Base-by-base conservation (phyloP, 2,797 vertebrate genomes). In the Anableps anableps region DNA sequence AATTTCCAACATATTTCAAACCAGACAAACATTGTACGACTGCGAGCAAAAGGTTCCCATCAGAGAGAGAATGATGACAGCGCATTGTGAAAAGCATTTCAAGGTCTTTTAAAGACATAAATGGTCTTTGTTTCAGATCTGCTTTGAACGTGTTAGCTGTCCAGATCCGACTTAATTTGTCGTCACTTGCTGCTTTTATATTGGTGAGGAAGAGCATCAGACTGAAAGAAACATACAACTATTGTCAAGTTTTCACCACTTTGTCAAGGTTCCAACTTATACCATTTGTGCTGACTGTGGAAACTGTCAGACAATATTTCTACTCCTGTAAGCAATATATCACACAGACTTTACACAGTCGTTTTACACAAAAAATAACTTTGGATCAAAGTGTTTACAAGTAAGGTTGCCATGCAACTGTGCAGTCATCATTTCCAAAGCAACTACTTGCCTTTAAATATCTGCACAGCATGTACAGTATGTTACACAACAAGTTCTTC, bases 401-500 rank as follows among this genome's bases (percentile, higher is more conserved):
- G 58, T 45, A 55, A 10, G 19, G 8, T 36, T 23, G 7, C 19
- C 17, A 66, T 19, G 17, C 34, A 64, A 36, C 4, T 9, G 14
- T 43, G 4, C 23, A n/a, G 8, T 45, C 10, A n/a, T 26, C n/a
- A 70, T 11, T 38, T 5, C 38, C 16, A 31, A 16, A 70, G 26
- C 13, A n/a, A 51, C 10, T 31, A 73, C 47, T n/a, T 75, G 75
- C 75, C 75, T 34, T 80, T 50, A 80, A 80, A 76, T 43, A 38
- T 16, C 73, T 77, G 80, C 76, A 81, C 8, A 26, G 6, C 51
- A 53, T 84, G 77, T 73, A 76, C 70, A 80, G 11, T 26, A 7
- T 62, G 62, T 83, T 72, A 76, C 66, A 48, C 80, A 88, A 82
- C 66, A 16, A 50, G 82, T 84, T 83, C 36, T 79, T 75, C 72